Percentiles rank a stretch among this genome's conserved stretches.
Evolutionary conservation across 1,140 invertebrate species (phyloP).

Genomic region (Paraescarpia echinospica): DNA sequence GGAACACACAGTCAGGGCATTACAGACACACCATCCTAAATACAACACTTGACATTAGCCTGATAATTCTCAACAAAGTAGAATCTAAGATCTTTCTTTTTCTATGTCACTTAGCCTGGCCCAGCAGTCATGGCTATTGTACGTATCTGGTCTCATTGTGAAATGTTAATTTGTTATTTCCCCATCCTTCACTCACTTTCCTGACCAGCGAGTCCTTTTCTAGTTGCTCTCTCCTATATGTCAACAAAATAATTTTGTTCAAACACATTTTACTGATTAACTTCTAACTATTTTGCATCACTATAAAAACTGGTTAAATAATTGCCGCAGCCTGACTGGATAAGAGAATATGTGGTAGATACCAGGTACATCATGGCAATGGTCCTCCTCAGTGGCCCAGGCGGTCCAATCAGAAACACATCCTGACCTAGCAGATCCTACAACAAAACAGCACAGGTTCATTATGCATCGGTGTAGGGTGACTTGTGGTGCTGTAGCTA

Average conservation of each 20-base stretch:
- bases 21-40: background rate
- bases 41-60: too few relatives aligned
- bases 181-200: too few relatives aligned
- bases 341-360: constrained; percentile 22
- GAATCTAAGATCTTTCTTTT: too few relatives aligned
- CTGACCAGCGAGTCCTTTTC: too few relatives aligned
- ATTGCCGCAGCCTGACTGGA: background rate
- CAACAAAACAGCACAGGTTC: constrained; percentile 46
- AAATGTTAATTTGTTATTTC: too few relatives aligned
- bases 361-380: constrained; percentile 79
- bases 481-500: constrained; percentile 20
- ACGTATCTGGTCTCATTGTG: too few relatives aligned
- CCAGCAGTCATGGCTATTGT: too few relatives aligned
- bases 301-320: background rate
- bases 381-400: constrained; percentile 76
- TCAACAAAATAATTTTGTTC: background rate
- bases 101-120: too few relatives aligned
- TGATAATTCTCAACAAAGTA: too few relatives aligned
- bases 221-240: too few relatives aligned
- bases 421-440: constrained; percentile 84
- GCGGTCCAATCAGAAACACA: constrained; percentile 90
- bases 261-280: too few relatives aligned
- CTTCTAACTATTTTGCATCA: background rate
- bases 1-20: background rate
- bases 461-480: background rate